phyloP scores from a whole-genome alignment of 2,113 vertebrate genomes.

The Cyanoliseus patagonus region DNA sequence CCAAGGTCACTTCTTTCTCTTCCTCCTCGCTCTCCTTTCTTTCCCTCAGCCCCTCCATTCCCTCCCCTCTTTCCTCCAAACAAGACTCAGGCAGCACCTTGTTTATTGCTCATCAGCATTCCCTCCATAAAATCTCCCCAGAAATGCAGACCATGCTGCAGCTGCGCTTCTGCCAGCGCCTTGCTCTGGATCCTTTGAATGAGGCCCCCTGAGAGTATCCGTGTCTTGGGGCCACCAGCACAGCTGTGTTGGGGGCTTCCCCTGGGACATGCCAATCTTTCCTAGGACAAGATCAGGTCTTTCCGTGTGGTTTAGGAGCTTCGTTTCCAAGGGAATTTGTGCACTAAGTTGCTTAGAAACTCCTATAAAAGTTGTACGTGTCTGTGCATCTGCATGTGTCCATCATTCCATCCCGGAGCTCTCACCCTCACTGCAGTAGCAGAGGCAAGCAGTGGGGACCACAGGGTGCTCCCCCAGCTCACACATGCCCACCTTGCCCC shows the following conservation, averaged over 20 bases:
- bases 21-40: not conserved
- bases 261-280: not conserved
- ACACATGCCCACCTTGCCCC: rapidly evolving
- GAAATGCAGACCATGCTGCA: not conserved
- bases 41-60: not conserved
- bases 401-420: not conserved
- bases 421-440: not conserved
- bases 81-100: constrained; percentile 31
- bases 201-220: not conserved
- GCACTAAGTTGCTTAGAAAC: not conserved
- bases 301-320: not conserved
- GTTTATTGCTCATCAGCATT: constrained; percentile 22
- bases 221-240: rapidly evolving
- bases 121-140: not conserved
- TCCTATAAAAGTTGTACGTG: rapidly evolving
- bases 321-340: not conserved
- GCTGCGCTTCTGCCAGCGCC: not conserved
- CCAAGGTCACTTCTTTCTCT: constrained; percentile 43
- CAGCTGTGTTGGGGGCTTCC: rapidly evolving
- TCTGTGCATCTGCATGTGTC: rapidly evolving
- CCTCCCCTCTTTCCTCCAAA: not conserved
- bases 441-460: not conserved
- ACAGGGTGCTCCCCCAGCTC: not conserved
- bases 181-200: rapidly evolving
- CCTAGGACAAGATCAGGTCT: rapidly evolving